These are phyloP conservation scores for Rhinopomastus cyanomelas DNA, from an alignment of 2,113 vertebrate genomes.

Conservation along the genomic window DNA sequence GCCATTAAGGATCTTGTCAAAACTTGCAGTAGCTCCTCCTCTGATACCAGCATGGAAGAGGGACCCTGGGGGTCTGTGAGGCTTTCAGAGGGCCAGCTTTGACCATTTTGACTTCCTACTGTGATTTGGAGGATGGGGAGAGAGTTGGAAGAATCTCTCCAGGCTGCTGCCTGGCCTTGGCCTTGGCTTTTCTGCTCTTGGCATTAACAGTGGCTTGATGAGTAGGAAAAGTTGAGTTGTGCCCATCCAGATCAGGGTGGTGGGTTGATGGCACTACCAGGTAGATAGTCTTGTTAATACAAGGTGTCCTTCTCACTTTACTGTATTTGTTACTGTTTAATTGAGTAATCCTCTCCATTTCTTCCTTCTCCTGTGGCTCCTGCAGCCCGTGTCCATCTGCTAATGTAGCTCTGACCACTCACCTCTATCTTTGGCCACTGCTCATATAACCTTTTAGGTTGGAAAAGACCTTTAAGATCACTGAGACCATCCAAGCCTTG, in stretches of 20 bases:
- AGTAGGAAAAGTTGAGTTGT: not conserved
- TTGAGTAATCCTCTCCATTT: not conserved
- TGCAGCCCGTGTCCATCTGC: not conserved
- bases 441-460: not conserved
- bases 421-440: not conserved
- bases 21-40: not conserved
- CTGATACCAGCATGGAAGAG: not conserved
- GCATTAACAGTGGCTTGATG: not conserved
- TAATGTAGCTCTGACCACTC: rapidly evolving
- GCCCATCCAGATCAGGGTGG: rapidly evolving
- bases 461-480: no score
- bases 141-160: not conserved
- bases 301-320: not conserved
- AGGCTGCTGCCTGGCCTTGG: not conserved
- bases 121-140: not conserved
- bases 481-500: not conserved
- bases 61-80: not conserved
- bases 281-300: not conserved
- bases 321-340: not conserved
- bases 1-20: not conserved
- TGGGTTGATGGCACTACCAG: rapidly evolving
- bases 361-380: not conserved
- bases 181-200: not conserved
- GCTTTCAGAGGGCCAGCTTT: rapidly evolving
- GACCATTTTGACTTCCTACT: rapidly evolving